Base-by-base conservation (phyloP, 2,797 vertebrate species). In the Cryptoblepharus egeriae region DNA sequence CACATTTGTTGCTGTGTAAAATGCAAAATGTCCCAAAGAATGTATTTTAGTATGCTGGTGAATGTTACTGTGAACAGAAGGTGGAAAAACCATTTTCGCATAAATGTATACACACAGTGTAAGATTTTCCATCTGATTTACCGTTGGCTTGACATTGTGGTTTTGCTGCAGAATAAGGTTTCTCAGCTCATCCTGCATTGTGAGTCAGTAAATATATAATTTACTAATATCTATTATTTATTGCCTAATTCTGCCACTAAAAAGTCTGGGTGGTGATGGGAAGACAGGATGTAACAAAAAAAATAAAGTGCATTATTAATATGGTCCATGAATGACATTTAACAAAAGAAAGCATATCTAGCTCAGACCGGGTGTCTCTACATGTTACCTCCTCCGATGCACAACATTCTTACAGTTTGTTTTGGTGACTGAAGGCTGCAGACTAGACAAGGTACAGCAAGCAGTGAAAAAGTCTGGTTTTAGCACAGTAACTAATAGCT, bases 161-260 rank as follows among this genome's bases (percentile, higher is more conserved):
- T 76, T 70, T 30, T 39, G 16, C 35, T 74, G 32, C 49, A 24
- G 49, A 30, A 73, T 15, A 73, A 24, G 0, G 0, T n/a, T 37
- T 0, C 1, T 58, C 45, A 4, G 4, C 1, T 20, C 84, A 72
- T 67, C 69, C 69, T 39, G 11, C 5, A 72, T 82, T 80, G 86
- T 88, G 83, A 81, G 8, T 32, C 77, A 63, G 75, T 88, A 91
- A 92, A 92, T 91, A 80, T 45, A 91, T 93, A 88, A 93, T 93
- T 93, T 91, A 91, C 82, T 28, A 88, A 77, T 88, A 84, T 88
- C 81, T 81, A 89, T 93, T 93, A 93, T 93, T 92, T 90, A 93
- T 88, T 86, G 79, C 76, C 65, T 81, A 57, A 80, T 86, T 24
- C 64, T 68, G 75, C 58, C 37, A 71, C 73, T 74, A 82, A 77